phyloP scores from a whole-genome alignment of 2,888 invertebrate genomes.

The Stenchaetothrips biformis region DNA sequence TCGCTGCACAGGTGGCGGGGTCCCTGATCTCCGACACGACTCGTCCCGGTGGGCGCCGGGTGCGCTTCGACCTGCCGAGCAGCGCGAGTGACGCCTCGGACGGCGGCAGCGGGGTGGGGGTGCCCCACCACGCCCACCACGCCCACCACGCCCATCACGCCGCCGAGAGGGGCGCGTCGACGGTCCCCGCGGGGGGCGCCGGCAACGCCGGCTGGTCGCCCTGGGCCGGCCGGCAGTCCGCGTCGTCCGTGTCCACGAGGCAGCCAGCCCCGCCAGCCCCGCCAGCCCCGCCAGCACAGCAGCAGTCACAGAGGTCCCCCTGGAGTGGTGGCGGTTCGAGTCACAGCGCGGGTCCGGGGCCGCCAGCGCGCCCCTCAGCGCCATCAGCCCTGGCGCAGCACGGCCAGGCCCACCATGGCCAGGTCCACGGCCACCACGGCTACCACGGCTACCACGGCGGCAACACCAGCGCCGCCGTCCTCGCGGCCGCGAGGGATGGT shows the following conservation, averaged over 20 bases:
- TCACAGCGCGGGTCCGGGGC: neutral
- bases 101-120: neutral
- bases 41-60: neutral
- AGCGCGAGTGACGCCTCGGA: neutral
- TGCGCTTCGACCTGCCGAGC: constrained; percentile 10
- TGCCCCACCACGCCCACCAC: neutral
- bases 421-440: neutral
- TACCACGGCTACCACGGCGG: neutral
- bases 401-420: neutral
- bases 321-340: neutral
- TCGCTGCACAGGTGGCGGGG: neutral
- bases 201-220: neutral
- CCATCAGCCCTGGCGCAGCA: neutral
- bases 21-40: neutral
- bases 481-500: neutral
- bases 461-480: neutral
- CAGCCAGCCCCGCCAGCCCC: neutral
- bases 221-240: neutral
- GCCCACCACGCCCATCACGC: neutral
- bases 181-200: neutral
- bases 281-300: neutral
- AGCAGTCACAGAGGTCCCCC: neutral
- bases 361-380: neutral
- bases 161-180: neutral
- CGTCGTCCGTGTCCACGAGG: neutral